Evolutionary conservation across 1,140 invertebrate species (phyloP).

Genomic region (Neotoxoptera formosana): DNA sequence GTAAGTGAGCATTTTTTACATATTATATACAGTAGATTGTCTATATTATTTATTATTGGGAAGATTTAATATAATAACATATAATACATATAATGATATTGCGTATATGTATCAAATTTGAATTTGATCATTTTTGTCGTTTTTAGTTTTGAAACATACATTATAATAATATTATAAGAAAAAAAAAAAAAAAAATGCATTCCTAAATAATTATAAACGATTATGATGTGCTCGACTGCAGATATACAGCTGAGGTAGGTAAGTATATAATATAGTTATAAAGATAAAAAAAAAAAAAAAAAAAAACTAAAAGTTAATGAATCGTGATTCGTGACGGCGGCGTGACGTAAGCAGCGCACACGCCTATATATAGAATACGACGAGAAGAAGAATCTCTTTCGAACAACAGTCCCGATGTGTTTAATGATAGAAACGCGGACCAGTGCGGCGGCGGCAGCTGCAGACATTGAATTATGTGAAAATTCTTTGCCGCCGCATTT

Average conservation of each 20-base stretch:
- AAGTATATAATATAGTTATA: neutral
- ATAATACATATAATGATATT: too few relatives aligned
- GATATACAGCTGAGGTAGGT: neutral
- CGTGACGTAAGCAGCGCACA: slow-evolving; percentile 12
- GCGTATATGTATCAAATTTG: neutral
- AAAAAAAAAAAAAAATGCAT: neutral
- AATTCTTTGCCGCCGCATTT: slow-evolving; percentile 18
- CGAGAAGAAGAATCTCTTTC: neutral
- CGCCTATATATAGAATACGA: slow-evolving; percentile 6
- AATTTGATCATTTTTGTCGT: neutral
- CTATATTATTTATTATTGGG: too few relatives aligned
- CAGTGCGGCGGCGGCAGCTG: neutral
- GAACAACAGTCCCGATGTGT: slow-evolving; percentile 14
- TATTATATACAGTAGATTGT: too few relatives aligned
- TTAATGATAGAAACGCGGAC: slow-evolving; percentile 15
- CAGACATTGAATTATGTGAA: slow-evolving; percentile 5
- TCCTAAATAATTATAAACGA: neutral
- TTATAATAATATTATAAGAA: neutral
- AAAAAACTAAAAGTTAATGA: neutral
- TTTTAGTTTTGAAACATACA: neutral
- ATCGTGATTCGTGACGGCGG: slow-evolving; percentile 2
- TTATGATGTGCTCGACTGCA: neutral
- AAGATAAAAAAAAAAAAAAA: neutral
- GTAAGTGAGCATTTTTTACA: too few relatives aligned
- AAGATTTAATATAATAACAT: too few relatives aligned